Evolutionary conservation across 1,140 invertebrate genomes (phyloP), one percentile per base, ranked within the genome.

Genomic region (Drosophila obscura): DNA sequence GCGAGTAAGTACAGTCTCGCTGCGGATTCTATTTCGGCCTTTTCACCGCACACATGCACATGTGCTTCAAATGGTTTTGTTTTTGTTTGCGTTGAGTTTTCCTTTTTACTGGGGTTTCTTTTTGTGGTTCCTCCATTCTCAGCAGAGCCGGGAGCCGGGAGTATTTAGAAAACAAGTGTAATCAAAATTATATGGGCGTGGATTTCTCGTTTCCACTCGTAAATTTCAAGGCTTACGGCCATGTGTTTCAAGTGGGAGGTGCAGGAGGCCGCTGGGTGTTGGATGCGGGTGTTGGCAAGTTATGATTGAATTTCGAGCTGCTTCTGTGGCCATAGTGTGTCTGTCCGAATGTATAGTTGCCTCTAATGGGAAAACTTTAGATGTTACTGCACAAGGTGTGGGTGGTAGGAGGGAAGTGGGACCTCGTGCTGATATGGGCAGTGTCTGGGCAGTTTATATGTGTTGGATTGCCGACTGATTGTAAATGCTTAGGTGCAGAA

Each of bases 161-260:
- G 82, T 82, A 85, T 85, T 85, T 85, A 85, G 83, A 87, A 87
- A 85, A 85, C 82, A 85, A 85, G 82, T 85, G 82, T 85, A 85
- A 85, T 85, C 82, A 87, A 85, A 85, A 85, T 87, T 87, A 85
- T 85, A 85, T 85, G 82, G 82, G 82, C 82, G 81, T 85, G 83
- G 62, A 74, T 61, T 61, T 64, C 44, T 48, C 48, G 45, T 50
- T 52, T 50, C 53, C 58, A 43, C 69, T 78, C 77, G 77, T 85
- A 85, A 78, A 87, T 87, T 75, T 80, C 65, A 81, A 85, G 64
- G 81, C 77, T 85, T 71, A 67, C 48, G 68, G 74, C 73, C 66
- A 78, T 85, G 65, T 85, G 77, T 80, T 71, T 58, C 59, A 65
- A 74, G 62, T 73, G 67, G 13, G 11, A n/a, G n/a, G 26, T 8